Percentiles rank a stretch among this genome's conserved stretches.
Conservation (phyloP, 2,113 vertebrate species). For the Acrocephalus arundinaceus region DNA sequence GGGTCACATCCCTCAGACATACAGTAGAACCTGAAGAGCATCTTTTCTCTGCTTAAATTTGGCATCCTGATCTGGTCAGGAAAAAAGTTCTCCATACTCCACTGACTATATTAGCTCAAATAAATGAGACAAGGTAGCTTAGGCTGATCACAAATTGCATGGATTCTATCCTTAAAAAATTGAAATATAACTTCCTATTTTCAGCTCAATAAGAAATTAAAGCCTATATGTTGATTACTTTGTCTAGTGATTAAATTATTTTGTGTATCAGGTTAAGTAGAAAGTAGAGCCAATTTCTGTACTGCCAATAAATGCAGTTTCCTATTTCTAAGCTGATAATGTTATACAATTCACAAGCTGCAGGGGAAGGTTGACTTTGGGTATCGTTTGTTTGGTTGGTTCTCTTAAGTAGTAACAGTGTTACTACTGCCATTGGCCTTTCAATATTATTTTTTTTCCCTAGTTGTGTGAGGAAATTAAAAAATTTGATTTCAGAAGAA, state of each 20-base stretch:
- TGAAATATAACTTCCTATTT: neutral
- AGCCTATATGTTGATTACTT: neutral
- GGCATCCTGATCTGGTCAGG: neutral
- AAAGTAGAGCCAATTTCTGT: neutral
- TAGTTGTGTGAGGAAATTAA: neutral
- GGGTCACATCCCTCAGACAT: neutral
- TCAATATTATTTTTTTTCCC: neutral
- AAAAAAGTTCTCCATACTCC: neutral
- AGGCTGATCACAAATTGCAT: neutral
- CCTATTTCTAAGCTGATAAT: neutral
- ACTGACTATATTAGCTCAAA: neutral
- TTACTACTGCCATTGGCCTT: neutral
- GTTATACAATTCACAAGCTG: neutral
- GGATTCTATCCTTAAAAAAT: neutral
- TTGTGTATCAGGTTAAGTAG: neutral
- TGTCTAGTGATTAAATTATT: neutral
- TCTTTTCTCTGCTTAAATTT: neutral
- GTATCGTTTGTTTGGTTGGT: fast-evolving
- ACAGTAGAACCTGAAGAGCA: neutral
- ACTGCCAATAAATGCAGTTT: neutral
- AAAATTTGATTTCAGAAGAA: neutral
- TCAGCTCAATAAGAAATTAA: neutral
- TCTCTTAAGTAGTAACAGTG: neutral
- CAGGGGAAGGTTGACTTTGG: fast-evolving
- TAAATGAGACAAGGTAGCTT: neutral